Percentiles rank a stretch among this genome's conserved stretches.
Conservation (phyloP, 2,113 vertebrate genomes). For the Camelus dromedarius region DNA sequence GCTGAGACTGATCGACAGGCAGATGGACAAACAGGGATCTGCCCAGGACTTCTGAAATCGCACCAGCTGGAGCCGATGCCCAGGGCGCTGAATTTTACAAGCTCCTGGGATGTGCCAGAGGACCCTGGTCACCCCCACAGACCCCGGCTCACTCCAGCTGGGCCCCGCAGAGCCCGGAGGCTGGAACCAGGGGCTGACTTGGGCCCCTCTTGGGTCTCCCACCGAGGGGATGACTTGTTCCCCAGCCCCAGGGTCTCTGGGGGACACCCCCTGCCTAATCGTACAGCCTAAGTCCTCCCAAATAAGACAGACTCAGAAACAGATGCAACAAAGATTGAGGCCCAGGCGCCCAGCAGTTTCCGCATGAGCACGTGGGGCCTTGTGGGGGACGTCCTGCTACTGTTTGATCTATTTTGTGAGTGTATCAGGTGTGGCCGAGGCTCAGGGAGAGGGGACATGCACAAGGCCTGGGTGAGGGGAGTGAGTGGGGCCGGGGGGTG, state of each 20-base stretch:
- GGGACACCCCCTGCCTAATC: not conserved
- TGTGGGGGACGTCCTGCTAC: not conserved
- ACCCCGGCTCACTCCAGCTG: rapidly evolving
- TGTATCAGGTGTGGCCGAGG: not conserved
- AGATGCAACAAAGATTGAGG: conserved; percentile 77
- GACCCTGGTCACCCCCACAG: not conserved
- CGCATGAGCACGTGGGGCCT: not conserved
- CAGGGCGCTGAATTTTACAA: rapidly evolving
- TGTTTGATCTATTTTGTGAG: conserved; percentile 76
- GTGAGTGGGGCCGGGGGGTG: not conserved
- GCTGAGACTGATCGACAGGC: rapidly evolving
- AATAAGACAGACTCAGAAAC: conserved; percentile 76
- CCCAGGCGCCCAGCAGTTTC: not conserved
- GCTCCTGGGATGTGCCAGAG: not conserved
- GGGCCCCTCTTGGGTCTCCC: not conserved
- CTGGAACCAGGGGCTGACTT: not conserved
- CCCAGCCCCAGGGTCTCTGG: not conserved
- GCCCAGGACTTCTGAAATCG: not conserved
- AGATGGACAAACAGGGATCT: not conserved
- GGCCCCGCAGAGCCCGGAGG: not conserved
- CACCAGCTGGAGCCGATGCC: not conserved
- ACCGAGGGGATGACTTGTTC: not conserved
- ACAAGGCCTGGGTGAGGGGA: not conserved
- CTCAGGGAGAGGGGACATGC: not conserved
- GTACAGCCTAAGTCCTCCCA: not conserved